Evolutionary conservation across 2,797 vertebrate genomes (phyloP).

Genomic region (Lerista edwardsae): DNA sequence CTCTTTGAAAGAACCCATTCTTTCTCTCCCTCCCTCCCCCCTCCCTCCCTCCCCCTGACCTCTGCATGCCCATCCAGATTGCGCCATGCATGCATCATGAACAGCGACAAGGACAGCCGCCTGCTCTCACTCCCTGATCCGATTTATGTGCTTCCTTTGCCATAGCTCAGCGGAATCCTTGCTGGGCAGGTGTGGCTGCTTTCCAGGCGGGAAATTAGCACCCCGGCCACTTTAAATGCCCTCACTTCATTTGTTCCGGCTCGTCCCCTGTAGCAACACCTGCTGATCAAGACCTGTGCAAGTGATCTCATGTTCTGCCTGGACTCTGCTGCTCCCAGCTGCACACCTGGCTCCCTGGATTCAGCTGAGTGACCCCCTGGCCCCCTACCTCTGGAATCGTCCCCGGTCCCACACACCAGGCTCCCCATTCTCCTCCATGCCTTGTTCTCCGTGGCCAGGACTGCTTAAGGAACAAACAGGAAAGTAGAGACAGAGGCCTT

Average conservation of each 20-base stretch:
- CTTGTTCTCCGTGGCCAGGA: too few species aligned
- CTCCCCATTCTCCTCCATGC: not conserved
- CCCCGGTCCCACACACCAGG: too few species aligned
- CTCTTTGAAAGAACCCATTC: too few species aligned
- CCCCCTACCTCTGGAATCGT: not conserved
- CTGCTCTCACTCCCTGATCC: not conserved
- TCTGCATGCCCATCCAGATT: not conserved
- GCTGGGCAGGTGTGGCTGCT: not conserved
- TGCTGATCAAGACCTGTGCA: conserved; percentile 11
- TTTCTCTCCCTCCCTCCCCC: not conserved
- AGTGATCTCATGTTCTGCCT: not conserved
- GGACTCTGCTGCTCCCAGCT: not conserved
- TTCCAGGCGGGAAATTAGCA: not conserved
- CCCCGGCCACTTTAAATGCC: not conserved
- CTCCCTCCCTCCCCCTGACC: too few species aligned
- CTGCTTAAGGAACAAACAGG: too few species aligned
- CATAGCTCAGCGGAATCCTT: not conserved
- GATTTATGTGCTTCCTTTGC: not conserved
- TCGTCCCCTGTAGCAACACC: conserved; percentile 12
- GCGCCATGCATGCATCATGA: not conserved
- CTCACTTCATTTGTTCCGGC: conserved; percentile 8
- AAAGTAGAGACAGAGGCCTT: too few species aligned
- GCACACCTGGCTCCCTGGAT: not conserved
- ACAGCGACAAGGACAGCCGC: not conserved
- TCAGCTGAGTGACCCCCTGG: not conserved